Evolutionary conservation across 1,140 invertebrate genomes (phyloP).

Genomic region (Medauroidea extradentata): DNA sequence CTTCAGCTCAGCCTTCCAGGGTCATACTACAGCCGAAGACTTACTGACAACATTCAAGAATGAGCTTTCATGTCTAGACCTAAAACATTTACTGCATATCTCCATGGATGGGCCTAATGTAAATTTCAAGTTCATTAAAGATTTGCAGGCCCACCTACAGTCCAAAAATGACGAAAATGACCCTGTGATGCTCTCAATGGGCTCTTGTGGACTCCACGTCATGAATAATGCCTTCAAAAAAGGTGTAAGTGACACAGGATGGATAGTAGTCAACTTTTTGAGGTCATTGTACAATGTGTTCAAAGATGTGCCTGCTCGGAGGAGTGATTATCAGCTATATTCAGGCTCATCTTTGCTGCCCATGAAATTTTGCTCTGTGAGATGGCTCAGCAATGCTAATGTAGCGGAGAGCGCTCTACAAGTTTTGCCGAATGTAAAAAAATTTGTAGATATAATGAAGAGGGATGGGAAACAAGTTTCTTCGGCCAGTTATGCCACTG

Average conservation of each 20-base stretch:
- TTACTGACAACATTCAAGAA: conserved; percentile 13
- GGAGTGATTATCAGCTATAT: conserved; percentile 15
- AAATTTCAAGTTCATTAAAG: conserved; percentile 15
- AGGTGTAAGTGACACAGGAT: conserved; percentile 19
- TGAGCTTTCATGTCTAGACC: conserved; percentile 1
- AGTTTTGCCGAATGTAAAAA: too few relatives aligned
- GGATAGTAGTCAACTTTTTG: conserved; percentile 23
- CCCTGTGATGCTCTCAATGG: conserved; percentile 14
- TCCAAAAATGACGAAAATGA: background rate
- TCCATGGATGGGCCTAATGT: conserved; percentile 22
- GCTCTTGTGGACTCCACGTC: conserved; percentile 25
- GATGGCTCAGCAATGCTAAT: conserved; percentile 28
- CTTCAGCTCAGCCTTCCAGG: conserved; percentile 21
- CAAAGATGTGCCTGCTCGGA: conserved; percentile 22
- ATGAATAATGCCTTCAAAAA: conserved; percentile 27
- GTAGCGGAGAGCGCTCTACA: too few relatives aligned
- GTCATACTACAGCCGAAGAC: conserved; percentile 16
- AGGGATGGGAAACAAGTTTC: too few relatives aligned
- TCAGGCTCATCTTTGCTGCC: conserved; percentile 22
- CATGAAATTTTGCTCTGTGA: conserved; percentile 24
- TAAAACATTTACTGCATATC: conserved; percentile 20
- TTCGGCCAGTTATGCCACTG: conserved; percentile 15
- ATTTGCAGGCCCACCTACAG: background rate
- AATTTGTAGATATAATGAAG: too few relatives aligned
- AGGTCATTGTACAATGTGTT: conserved; percentile 20